Percentiles rank a stretch among this genome's conserved stretches.
phyloP scores from a whole-genome alignment of 2,113 vertebrate genomes.

The Microcebus jonahi region DNA sequence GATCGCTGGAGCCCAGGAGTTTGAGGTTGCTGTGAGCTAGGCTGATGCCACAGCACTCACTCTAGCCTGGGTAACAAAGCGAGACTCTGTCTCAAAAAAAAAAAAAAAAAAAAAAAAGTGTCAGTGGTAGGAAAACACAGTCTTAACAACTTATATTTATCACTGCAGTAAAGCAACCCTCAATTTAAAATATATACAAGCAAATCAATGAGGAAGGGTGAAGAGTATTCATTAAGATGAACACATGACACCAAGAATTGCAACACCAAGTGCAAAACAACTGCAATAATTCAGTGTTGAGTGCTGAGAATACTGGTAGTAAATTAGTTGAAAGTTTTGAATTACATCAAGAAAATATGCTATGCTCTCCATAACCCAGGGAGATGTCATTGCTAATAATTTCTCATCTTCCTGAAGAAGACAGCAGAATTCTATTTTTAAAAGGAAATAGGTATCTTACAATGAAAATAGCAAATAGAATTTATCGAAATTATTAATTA shows the following conservation, averaged over 20 bases:
- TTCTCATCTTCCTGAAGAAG: not conserved
- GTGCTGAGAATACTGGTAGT: not conserved
- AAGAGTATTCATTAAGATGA: not conserved
- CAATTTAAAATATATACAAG: not conserved
- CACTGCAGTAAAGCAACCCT: not conserved
- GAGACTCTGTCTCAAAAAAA: too few species aligned
- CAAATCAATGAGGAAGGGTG: not conserved
- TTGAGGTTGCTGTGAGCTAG: too few species aligned
- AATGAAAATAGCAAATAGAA: not conserved
- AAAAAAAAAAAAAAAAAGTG: too few species aligned
- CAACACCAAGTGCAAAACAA: not conserved
- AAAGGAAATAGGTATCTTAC: not conserved
- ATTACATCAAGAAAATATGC: not conserved
- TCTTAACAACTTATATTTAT: not conserved
- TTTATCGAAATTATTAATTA: not conserved
- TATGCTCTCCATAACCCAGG: not conserved
- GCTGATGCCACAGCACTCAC: too few species aligned
- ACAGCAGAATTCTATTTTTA: not conserved
- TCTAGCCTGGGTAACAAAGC: too few species aligned
- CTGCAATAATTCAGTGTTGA: not conserved
- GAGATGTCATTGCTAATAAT: not conserved
- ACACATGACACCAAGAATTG: not conserved
- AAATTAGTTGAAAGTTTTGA: not conserved
- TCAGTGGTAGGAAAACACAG: not conserved
- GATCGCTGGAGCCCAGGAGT: too few species aligned